Evolutionary conservation across 1,140 invertebrate species (phyloP), one percentile per base, ranked within the genome.

Genomic region (Gonatopus flavifemur): DNA sequence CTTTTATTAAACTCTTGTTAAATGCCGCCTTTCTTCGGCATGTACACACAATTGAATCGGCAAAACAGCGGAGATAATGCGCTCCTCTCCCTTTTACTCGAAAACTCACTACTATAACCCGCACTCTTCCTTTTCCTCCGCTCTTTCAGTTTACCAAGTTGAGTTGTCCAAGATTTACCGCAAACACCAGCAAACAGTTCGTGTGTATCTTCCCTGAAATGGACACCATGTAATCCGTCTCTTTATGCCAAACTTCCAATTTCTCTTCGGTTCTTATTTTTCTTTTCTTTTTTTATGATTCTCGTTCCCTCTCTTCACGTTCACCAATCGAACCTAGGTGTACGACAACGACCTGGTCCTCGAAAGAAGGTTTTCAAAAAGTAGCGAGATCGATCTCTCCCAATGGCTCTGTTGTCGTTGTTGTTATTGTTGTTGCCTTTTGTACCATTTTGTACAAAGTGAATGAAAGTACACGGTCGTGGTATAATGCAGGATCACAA

Each of bases 1-100:
- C 75, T 77, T 76, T 77, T 77, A 77, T 77, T 77, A 77, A 75
- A 75, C 71, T 75, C 73, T 76, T 75, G 74, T 77, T 77, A 77
- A 72, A 74, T 53, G 65, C 66, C 69, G 71, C 71, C 67, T 74
- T 74, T 72, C 70, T 67, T 67, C 64, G 62, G n/a, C n/a, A n/a
- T n/a, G n/a, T 60, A 66, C 69, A 72, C 70, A 76, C 73, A 76
- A 76, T 76, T 75, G 73, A 75, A 70, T 72, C 71, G 73, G 71
- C 73, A 73, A 76, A 77, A 77, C 67, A 70, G 70, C 72, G 72
- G 64, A 74, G 63, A 70, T 75, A 75, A 73, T 69, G 62, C 74
- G 53, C 59, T 49, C 59, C 53, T 22, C 46, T 44, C 33, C 37
- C 12, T 22, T 30, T 37, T 22, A 48, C 44, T 44, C 52, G 50